Evolutionary conservation across 2,888 invertebrate genomes (phyloP), one percentile per base, ranked within the genome.

Genomic region (Trichacis sp.): DNA sequence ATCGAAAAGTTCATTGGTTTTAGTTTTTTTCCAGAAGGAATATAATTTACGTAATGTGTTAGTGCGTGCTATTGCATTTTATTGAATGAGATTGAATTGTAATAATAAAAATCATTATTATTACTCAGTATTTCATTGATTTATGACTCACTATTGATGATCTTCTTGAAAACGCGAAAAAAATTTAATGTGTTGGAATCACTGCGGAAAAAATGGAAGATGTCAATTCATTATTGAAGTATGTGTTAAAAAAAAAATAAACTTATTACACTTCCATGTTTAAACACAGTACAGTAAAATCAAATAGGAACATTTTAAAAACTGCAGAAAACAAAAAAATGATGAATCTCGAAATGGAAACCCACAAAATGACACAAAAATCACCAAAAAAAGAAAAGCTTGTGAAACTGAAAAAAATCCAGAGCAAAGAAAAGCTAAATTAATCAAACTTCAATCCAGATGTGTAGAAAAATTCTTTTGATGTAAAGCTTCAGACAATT

Each of bases 151-250:
- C 8, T 33, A 6, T 33, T 33, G 33, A 33, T 33, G 33, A 33
- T 33, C 33, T 33, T 6, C n/a, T 33, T 33, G 33, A 33, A 33
- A 33, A 33, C 8, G 8, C 33, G n/a, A 5, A 3, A 11, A 3
- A 6, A 33, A 9, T 33, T n/a, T 3, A 33, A 33, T 33, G 33
- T 33, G 33, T 33, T 33, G 33, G 33, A n/a, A 33, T 33, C 9
- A 33, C 33, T 33, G 33, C 33, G 5, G 33, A 33, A n/a, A 33
- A 33, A 33, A 33, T 33, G 33, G 9, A 33, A 33, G 33, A 6
- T 33, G 33, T 33, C 33, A 33, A 33, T 33, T 33, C 33, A n/a
- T 33, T 33, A n/a, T 33, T 33, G 33, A 33, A 33, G n/a, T 33
- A 33, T 33, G 33, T 33, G n/a, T 33, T 9, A n/a, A 9, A 33